Evolutionary conservation across 2,797 vertebrate genomes (phyloP).

Genomic region (Benthosema pterotum): DNA sequence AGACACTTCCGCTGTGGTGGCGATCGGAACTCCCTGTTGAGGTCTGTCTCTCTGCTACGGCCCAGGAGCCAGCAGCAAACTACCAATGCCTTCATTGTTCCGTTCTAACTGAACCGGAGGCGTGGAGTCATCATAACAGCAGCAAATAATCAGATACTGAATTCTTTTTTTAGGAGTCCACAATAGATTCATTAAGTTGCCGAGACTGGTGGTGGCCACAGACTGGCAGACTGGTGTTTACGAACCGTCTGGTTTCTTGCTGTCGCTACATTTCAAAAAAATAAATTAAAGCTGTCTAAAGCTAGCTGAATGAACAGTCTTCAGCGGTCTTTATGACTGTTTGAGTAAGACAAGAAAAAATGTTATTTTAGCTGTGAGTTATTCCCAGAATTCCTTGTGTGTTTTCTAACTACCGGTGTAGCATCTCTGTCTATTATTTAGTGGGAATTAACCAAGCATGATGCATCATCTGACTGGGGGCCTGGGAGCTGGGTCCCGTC

Average conservation of each 20-base stretch:
- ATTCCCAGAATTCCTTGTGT: conserved; percentile 11
- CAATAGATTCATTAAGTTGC: neutral
- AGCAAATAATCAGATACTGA: conserved; percentile 2
- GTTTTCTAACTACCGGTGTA: conserved; percentile 3
- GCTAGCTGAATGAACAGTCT: conserved; percentile 5
- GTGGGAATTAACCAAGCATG: conserved; percentile 6
- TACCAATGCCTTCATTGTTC: conserved; percentile 1
- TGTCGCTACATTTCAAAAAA: conserved; percentile 21
- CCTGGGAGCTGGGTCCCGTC: neutral
- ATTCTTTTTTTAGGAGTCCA: neutral
- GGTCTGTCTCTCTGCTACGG: neutral
- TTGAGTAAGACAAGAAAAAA: conserved; percentile 44
- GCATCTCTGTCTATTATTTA: neutral
- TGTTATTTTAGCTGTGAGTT: conserved; percentile 18
- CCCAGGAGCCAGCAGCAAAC: neutral
- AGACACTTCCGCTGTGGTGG: conserved; percentile 76
- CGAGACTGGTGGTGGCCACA: conserved; percentile 27
- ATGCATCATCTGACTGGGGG: conserved; percentile 4
- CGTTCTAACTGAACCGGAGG: conserved; percentile 14
- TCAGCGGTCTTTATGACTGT: conserved; percentile 24
- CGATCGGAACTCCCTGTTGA: conserved; percentile 90
- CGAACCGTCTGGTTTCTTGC: conserved; percentile 22
- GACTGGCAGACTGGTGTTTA: conserved; percentile 32
- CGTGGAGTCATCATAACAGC: conserved; percentile 28
- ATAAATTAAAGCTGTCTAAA: neutral